These are phyloP conservation scores for Andricus grossulariae DNA, from an alignment of 1,140 invertebrate species.

Conservation along the genomic window DNA sequence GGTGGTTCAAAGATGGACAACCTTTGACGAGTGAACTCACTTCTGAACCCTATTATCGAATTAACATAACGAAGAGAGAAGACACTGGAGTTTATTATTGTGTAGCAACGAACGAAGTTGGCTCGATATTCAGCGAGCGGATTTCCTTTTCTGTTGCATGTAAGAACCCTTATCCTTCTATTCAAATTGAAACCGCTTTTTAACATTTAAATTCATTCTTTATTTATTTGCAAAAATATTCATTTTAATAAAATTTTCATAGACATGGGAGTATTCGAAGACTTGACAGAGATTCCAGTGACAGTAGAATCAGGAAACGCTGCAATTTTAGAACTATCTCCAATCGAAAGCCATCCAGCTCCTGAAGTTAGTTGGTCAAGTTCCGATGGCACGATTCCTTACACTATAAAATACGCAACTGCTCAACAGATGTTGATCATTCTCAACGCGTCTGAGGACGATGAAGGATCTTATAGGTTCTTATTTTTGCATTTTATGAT, in stretches of 20 bases:
- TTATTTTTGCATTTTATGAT: neutral
- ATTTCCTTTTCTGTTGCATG: constrained; percentile 91
- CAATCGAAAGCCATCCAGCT: constrained; percentile 87
- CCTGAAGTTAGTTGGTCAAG: constrained; percentile 91
- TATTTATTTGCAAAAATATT: neutral
- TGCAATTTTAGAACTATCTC: constrained; percentile 87
- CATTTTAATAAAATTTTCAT: constrained; percentile 48
- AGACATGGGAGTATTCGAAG: constrained; percentile 91
- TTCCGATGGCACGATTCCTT: constrained; percentile 82
- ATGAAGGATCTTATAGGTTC: constrained; percentile 85
- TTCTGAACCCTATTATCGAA: constrained; percentile 86
- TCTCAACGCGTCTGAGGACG: constrained; percentile 82
- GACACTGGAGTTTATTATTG: constrained; percentile 94
- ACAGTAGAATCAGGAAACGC: constrained; percentile 86
- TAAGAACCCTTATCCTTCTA: constrained; percentile 78
- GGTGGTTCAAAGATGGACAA: constrained; percentile 91
- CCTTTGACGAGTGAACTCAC: constrained; percentile 84
- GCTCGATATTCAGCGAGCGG: constrained; percentile 92
- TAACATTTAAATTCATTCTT: constrained; percentile 36
- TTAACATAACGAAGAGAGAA: constrained; percentile 84
- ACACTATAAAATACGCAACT: constrained; percentile 89
- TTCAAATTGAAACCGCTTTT: neutral
- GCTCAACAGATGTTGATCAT: constrained; percentile 84
- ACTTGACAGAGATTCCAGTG: constrained; percentile 81
- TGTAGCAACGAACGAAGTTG: constrained; percentile 91